These are phyloP conservation scores for Thereva nobilitata DNA, from an alignment of 2,888 invertebrate genomes.

Conservation along the genomic window DNA sequence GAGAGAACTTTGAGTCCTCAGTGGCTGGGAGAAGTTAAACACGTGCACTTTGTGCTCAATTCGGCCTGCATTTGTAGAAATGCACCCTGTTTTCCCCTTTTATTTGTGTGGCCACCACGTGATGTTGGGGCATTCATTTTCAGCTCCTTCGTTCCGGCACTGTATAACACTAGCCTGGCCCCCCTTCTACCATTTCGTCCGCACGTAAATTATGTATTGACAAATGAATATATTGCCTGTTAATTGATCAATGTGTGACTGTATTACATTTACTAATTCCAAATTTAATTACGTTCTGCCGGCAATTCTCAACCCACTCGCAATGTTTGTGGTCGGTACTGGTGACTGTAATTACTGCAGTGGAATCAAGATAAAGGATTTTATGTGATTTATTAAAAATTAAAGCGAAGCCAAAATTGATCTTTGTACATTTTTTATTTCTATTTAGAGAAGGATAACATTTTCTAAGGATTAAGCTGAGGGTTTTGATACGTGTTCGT, in stretches of 20 bases:
- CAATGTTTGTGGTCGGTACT: constrained; percentile 37
- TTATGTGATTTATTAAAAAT: constrained; percentile 32
- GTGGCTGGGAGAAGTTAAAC: constrained; percentile 35
- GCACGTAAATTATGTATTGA: constrained; percentile 56
- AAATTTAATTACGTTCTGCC: constrained; percentile 46
- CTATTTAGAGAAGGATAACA: too few species aligned
- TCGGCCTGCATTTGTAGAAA: too few species aligned
- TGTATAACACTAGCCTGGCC: not conserved
- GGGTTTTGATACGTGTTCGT: too few species aligned
- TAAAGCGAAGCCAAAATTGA: constrained; percentile 10
- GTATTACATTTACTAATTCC: constrained; percentile 46
- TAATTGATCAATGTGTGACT: constrained; percentile 54
- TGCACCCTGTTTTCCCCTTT: too few species aligned
- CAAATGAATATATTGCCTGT: constrained; percentile 59
- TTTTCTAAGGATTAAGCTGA: too few species aligned
- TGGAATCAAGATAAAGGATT: constrained; percentile 28
- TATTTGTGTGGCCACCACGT: too few species aligned
- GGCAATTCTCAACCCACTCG: not conserved
- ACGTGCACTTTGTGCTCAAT: constrained; percentile 37
- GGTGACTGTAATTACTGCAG: constrained; percentile 41
- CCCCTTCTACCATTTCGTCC: constrained; percentile 33
- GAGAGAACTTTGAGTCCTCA: constrained; percentile 37
- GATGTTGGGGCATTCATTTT: too few species aligned
- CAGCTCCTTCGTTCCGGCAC: too few species aligned
- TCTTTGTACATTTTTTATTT: too few species aligned